Evolutionary conservation across 2,888 invertebrate species (phyloP), one percentile per base, ranked within the genome.

Genomic region (Idaea aversata): DNA sequence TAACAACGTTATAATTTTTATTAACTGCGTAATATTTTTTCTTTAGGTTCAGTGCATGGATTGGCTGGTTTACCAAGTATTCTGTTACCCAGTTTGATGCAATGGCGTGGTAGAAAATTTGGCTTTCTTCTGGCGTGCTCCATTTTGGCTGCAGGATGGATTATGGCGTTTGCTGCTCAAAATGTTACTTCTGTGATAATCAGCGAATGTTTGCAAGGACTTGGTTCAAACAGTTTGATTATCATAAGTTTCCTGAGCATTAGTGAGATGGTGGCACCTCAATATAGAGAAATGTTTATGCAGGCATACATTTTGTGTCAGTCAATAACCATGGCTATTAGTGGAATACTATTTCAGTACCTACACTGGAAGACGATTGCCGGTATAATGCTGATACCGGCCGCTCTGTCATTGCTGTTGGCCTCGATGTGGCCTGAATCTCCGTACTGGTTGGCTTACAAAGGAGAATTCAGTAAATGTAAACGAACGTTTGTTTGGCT

Each of bases 11-110:
- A 13, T 47, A 0, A 47, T 47, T 5, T 47, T 10, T 59, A 15
- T 5, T 15, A 58, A 10, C 15, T 58, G 7, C 5, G 15, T 16
- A 57, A 25, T 25, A 25, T 47, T 47, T 47, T 47, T 5, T 47
- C 72, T 77, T 1, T 72, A 77, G 77, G 73, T 10, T 75, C 77
- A 0, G 69, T 75, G 1, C 74, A 78, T 38, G 77, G 77, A 5
- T 59, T 77, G 4, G 76, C 74, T 6, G 77, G 77, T 5, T 74
- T 76, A 35, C 75, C 75, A 7, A 75, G 75, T 59, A 65, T 76
- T 5, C 35, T 74, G 5, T 71, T 78, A 68, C 75, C 74, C 0
- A 36, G 68, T 0, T 35, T 77, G 15, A 77, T 77, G 77, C 77
- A 78, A 63, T 69, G 70, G 69, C 65, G 58, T 61, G 78, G 78